Evolutionary conservation across 2,113 vertebrate genomes (phyloP), one percentile per base, ranked within the genome.

Genomic region (Trinectes maculatus): DNA sequence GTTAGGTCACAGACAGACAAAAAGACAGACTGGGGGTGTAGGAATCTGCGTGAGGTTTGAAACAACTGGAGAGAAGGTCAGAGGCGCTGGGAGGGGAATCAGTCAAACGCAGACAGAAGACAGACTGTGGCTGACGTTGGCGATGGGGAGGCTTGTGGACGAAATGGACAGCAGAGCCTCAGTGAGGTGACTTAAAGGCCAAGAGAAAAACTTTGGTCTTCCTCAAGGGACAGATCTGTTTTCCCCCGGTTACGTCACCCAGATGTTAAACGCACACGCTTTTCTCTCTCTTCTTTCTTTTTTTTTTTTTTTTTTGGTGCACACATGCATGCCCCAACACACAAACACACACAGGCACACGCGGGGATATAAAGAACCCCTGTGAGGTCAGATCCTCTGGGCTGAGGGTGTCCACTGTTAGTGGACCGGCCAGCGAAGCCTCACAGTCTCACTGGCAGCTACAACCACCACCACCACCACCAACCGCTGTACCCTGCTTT

Each of bases 331-430:
- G 61, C 60, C 49, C 62, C 53, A 63, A 81, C 79, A 84, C 79
- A 83, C 65, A 74, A 73, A 68, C 65, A 69, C 59, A 81, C 57
- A 74, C 61, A 76, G 55, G 63, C 61, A 74, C 52, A 74, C 11
- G 54, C 76, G 3, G 36, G 64, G 74, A 74, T 90, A 90, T 89
- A 84, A 90, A 87, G 85, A 82, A 79, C 54, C 74, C 89, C 88
- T 90, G 88, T 91, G 76, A 90, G 81, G 84, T 90, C 81, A 85
- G 81, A 73, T 81, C 69, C 60, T 80, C 66, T 13, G 16, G 54
- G 44, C 72, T 88, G 79, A 88, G 85, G 82, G 86, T 85, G 75
- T 74, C 72, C 82, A 87, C 74, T 85, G 83, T 87, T 84, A 74
- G 83, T 64, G 51, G 62, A 64, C 64, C 31, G 8, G 72, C 70